Conservation (phyloP, 1,140 invertebrate genomes). For the Bombus affinis region DNA sequence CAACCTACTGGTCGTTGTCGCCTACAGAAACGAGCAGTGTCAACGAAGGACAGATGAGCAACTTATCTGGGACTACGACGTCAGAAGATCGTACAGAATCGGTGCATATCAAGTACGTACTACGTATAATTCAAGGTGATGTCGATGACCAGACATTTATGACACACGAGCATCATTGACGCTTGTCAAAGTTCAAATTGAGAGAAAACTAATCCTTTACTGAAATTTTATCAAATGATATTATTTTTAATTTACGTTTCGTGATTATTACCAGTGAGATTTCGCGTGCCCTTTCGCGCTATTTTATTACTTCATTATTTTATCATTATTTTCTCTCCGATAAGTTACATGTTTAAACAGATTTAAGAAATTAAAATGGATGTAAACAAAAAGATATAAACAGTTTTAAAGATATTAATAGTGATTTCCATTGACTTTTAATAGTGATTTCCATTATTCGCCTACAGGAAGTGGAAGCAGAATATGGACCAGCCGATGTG, state of each 20-base stretch:
- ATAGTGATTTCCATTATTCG: background rate
- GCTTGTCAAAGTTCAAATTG: background rate
- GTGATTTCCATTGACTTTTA: background rate
- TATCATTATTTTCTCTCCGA: background rate
- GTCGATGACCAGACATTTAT: background rate
- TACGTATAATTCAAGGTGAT: background rate
- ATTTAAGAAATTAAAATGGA: background rate
- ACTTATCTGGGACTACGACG: slow-evolving; percentile 72
- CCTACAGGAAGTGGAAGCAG: slow-evolving; percentile 67
- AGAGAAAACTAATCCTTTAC: background rate
- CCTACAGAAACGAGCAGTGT: slow-evolving; percentile 55
- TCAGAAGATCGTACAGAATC: slow-evolving; percentile 61
- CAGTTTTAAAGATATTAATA: background rate
- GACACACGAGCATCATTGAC: background rate
- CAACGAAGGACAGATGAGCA: slow-evolving; percentile 53
- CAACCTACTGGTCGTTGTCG: background rate
- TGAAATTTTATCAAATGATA: background rate
- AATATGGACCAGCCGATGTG: slow-evolving; percentile 65
- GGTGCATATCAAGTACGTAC: slow-evolving; percentile 62
- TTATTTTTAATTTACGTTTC: slow-evolving; percentile 3
- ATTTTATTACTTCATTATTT: background rate
- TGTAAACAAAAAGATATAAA: background rate
- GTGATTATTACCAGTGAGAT: slow-evolving; percentile 1
- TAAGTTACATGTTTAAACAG: background rate
- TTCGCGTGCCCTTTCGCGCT: background rate